phyloP scores from a whole-genome alignment of 1,140 invertebrate genomes.

The Caenorhabditis tropicalis region DNA sequence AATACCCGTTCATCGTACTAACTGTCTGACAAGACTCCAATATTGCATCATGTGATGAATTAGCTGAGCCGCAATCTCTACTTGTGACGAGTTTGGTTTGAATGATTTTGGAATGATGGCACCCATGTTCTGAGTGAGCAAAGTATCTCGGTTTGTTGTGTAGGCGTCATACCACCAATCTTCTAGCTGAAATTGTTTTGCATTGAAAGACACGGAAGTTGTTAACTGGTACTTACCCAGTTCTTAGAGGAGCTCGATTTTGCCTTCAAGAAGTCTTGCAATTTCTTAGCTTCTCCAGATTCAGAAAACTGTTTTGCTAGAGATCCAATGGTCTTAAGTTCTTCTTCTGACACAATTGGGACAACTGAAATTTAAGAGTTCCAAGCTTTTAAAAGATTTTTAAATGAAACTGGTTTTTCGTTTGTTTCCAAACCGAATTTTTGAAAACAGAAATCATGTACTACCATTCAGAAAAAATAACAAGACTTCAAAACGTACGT shows the following conservation, averaged over 20 bases:
- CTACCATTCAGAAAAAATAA: no score
- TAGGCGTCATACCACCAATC: constrained; percentile 51
- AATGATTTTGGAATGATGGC: constrained; percentile 29
- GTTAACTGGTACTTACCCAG: not conserved
- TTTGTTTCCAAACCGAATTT: no score
- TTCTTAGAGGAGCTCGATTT: not conserved
- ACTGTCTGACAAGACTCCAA: constrained; percentile 26
- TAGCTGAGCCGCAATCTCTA: not conserved
- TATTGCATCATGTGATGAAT: constrained; percentile 32
- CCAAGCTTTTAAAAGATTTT: no score
- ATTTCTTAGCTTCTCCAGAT: not conserved
- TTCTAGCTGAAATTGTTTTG: not conserved
- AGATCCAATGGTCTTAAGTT: not conserved
- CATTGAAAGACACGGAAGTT: not conserved
- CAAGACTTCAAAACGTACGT: not conserved
- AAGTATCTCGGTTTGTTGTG: not conserved
- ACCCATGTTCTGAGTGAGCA: constrained; percentile 42
- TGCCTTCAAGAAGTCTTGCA: not conserved
- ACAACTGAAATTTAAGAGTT: not conserved
- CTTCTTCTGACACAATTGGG: not conserved
- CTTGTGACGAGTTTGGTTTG: not conserved
- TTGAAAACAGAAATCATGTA: not conserved
- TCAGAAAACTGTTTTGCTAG: not conserved
- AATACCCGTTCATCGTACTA: not conserved
- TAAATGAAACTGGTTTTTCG: no score